Conservation (phyloP, 2,797 vertebrate species). For the Sebastes umbrosus region DNA sequence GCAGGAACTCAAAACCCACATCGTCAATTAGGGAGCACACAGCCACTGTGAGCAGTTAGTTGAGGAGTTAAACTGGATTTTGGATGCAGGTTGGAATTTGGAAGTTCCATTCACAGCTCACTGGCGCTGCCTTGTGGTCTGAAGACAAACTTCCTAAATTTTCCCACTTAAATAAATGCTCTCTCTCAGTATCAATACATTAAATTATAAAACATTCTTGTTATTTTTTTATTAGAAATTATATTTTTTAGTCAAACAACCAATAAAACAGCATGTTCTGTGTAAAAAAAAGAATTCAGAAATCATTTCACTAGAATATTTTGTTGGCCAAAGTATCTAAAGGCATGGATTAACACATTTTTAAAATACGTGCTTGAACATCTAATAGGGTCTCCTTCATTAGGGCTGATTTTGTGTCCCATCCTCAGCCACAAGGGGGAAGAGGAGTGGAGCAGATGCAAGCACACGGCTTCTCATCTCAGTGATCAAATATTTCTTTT, state of each 20-base stretch:
- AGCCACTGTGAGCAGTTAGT: constrained; percentile 31
- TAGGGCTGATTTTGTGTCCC: constrained; percentile 40
- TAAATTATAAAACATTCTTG: background rate
- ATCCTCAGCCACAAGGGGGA: constrained; percentile 67
- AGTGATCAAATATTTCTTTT: constrained; percentile 67
- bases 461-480: constrained; percentile 63
- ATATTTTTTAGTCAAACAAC: background rate
- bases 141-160: background rate
- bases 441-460: constrained; percentile 55
- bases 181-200: background rate
- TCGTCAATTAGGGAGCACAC: constrained; percentile 62
- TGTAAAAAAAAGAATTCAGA: background rate
- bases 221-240: background rate
- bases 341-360: constrained; percentile 11
- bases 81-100: constrained; percentile 8
- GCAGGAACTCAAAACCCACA: constrained; percentile 64
- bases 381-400: constrained; percentile 35
- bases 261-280: background rate
- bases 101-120: constrained; percentile 56
- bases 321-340: background rate
- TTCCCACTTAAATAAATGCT: background rate
- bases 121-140: constrained; percentile 66
- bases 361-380: constrained; percentile 3
- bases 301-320: background rate
- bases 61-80: constrained; percentile 39